These are phyloP conservation scores for Pollimyrus isidori DNA, from an alignment of 2,113 vertebrate species.

Conservation along the genomic window DNA sequence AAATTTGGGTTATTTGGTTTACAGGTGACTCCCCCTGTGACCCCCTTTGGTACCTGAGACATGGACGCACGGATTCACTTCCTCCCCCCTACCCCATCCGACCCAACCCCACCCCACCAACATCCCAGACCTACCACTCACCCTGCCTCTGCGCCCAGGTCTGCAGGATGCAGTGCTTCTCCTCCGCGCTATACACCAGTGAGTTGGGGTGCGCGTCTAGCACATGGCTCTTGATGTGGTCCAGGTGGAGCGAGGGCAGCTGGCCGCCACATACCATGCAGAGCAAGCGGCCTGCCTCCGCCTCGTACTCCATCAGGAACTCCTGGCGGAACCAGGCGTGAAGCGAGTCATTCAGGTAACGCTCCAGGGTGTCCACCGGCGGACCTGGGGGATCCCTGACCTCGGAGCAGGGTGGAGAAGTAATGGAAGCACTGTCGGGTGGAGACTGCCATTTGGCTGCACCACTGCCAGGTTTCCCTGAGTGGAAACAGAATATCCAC, in stretches of 20 bases:
- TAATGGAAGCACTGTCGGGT: conserved; percentile 10
- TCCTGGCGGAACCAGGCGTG: conserved; percentile 84
- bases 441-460: conserved; percentile 33
- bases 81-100: not conserved
- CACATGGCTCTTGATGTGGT: conserved; percentile 80
- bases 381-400: conserved; percentile 37
- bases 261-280: conserved; percentile 78
- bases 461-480: conserved; percentile 32
- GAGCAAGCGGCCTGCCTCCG: conserved; percentile 65
- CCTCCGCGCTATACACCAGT: conserved; percentile 69
- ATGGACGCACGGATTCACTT: not conserved
- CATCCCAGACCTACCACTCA: conserved; percentile 31
- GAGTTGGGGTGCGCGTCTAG: conserved; percentile 78
- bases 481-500: not conserved
- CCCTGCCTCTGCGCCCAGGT: conserved; percentile 69
- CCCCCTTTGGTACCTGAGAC: not conserved
- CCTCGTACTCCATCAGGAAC: conserved; percentile 89
- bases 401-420: conserved; percentile 16
- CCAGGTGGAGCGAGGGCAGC: conserved; percentile 76
- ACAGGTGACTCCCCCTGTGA: not conserved
- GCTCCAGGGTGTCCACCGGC: conserved; percentile 53
- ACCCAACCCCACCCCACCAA: not conserved
- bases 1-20: not conserved
- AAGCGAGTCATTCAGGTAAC: conserved; percentile 80
- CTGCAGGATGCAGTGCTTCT: conserved; percentile 77